phyloP scores from a whole-genome alignment of 2,113 vertebrate genomes.

The Rhegmatorhina hoffmannsi region DNA sequence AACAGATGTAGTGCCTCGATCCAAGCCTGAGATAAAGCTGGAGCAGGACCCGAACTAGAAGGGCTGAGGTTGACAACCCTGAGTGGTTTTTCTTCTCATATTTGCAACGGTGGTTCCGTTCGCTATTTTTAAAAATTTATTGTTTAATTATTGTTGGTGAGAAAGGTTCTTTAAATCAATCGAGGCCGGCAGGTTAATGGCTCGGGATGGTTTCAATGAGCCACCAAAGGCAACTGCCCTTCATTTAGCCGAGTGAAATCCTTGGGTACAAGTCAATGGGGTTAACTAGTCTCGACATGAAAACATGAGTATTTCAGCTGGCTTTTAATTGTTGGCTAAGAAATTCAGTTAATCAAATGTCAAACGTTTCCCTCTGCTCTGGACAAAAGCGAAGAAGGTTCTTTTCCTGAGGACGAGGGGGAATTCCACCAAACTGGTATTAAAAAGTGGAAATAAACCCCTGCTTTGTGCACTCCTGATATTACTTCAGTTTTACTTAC shows the following conservation, averaged over 20 bases:
- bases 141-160: constrained; percentile 6
- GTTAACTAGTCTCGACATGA: constrained; percentile 59
- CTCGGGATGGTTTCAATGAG: constrained; percentile 50
- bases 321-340: constrained; percentile 62
- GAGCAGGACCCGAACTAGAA: not conserved
- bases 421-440: not conserved
- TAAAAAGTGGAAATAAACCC: not conserved
- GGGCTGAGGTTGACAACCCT: not conserved
- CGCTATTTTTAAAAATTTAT: not conserved
- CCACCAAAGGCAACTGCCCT: constrained; percentile 2
- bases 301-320: constrained; percentile 49
- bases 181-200: constrained; percentile 34
- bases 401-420: not conserved
- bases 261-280: constrained; percentile 52
- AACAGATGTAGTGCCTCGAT: not conserved
- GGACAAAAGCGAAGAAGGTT: not conserved
- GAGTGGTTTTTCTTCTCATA: not conserved
- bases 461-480: not conserved
- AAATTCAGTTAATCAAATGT: constrained; percentile 69
- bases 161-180: constrained; percentile 26
- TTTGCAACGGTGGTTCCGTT: not conserved
- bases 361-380: not conserved
- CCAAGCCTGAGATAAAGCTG: not conserved
- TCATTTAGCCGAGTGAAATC: constrained; percentile 28
- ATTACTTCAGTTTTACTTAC: not conserved